These are phyloP conservation scores for Lydus trimaculatus DNA, from an alignment of 2,888 invertebrate genomes.

Conservation along the genomic window DNA sequence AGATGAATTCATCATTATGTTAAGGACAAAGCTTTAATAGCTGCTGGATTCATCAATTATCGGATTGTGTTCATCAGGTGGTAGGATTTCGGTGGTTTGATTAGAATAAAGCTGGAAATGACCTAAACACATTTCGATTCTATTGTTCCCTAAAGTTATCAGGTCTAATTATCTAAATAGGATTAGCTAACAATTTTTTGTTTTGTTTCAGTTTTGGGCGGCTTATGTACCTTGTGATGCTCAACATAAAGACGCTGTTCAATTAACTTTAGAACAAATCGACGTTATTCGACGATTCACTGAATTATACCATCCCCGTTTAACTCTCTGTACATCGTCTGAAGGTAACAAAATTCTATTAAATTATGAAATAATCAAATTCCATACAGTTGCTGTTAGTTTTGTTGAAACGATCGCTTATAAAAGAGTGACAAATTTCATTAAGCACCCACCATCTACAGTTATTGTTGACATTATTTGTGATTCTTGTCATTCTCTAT, in stretches of 20 bases:
- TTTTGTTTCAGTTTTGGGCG: constrained; percentile 79
- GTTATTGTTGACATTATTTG: background rate
- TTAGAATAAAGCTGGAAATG: too few relatives aligned
- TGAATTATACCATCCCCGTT: constrained; percentile 78
- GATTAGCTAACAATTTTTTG: background rate
- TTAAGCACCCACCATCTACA: background rate
- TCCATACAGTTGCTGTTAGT: background rate
- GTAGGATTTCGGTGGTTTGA: too few relatives aligned
- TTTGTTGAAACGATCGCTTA: background rate
- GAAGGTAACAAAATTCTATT: constrained; percentile 67
- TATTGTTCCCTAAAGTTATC: background rate
- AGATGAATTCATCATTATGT: background rate
- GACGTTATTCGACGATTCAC: constrained; percentile 85
- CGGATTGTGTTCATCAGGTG: background rate
- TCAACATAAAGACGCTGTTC: constrained; percentile 84
- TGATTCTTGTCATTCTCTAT: background rate
- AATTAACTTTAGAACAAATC: constrained; percentile 84
- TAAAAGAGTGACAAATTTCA: background rate
- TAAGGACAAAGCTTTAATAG: background rate
- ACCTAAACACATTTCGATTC: too few relatives aligned
- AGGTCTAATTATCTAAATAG: background rate
- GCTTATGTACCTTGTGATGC: constrained; percentile 85
- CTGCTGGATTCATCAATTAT: background rate
- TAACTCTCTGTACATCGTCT: constrained; percentile 79
- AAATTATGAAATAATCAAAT: background rate